Conservation (phyloP, 1,140 invertebrate genomes). For the Aphaenogaster floridana region DNA sequence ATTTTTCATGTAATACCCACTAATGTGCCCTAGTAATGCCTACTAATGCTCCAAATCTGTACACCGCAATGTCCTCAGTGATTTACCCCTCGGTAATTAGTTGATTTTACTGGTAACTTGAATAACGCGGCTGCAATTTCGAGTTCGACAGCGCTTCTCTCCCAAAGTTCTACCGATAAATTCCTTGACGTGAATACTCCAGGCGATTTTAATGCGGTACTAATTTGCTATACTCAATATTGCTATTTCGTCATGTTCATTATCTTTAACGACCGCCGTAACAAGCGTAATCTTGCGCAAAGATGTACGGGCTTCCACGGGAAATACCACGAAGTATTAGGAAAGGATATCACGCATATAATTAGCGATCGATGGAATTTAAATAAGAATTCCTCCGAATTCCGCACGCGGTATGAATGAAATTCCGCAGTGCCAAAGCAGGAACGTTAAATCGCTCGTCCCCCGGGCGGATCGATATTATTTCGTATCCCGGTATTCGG, state of each 20-base stretch:
- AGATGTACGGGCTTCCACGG: not conserved
- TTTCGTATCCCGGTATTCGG: slow-evolving; percentile 22
- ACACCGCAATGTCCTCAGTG: no score
- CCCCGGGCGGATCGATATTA: slow-evolving; percentile 40
- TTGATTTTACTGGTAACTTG: not conserved
- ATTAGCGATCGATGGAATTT: slow-evolving; percentile 56
- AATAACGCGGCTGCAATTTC: not conserved
- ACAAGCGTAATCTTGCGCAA: not conserved
- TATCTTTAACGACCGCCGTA: not conserved
- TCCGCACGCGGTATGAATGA: slow-evolving; percentile 50
- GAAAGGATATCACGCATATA: slow-evolving; percentile 36
- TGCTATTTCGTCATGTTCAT: slow-evolving; percentile 26
- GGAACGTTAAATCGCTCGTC: slow-evolving; percentile 3
- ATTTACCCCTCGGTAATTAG: no score
- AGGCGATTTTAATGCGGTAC: not conserved
- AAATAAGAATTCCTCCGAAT: slow-evolving; percentile 50
- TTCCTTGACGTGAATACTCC: not conserved
- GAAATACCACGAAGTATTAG: not conserved
- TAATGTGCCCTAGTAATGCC: no score
- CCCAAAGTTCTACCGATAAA: not conserved
- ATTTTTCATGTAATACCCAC: no score
- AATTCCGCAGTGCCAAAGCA: slow-evolving; percentile 12
- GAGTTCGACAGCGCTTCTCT: not conserved
- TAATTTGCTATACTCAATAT: not conserved
- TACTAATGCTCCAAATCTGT: no score